Evolutionary conservation across 2,113 vertebrate genomes (phyloP).

Genomic region (Bombycilla garrulus): DNA sequence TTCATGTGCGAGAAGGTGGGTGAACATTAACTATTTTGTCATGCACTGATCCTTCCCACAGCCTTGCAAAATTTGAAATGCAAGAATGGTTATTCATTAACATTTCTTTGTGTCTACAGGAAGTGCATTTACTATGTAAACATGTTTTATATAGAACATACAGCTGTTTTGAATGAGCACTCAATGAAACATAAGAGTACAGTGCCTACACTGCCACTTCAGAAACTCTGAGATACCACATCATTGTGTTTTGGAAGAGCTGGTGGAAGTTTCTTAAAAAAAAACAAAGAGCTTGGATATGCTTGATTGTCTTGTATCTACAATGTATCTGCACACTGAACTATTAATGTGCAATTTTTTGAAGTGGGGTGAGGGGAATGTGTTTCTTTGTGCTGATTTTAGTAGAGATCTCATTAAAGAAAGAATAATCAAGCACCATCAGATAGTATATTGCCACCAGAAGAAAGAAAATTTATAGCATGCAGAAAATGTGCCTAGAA

Average conservation of each 20-base stretch:
- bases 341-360: neutral
- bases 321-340: neutral
- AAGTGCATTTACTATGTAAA: constrained; percentile 68
- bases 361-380: neutral
- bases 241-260: neutral
- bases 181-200: constrained; percentile 43
- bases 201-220: constrained; percentile 36
- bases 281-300: neutral
- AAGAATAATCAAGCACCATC: neutral
- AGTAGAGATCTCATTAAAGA: neutral
- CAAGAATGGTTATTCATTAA: constrained; percentile 62
- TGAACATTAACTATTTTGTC: constrained; percentile 64
- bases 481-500: neutral
- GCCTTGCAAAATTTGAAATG: constrained; percentile 58
- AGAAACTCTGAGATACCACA: neutral
- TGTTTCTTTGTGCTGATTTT: neutral
- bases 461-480: accelerated
- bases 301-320: neutral
- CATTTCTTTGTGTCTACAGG: constrained; percentile 62
- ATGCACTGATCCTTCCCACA: constrained; percentile 48
- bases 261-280: neutral
- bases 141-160: constrained; percentile 59
- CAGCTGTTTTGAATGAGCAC: constrained; percentile 44
- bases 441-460: neutral
- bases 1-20: constrained; percentile 57